Evolutionary conservation across 2,888 invertebrate genomes (phyloP).

Genomic region (Eucera pruinosa): DNA sequence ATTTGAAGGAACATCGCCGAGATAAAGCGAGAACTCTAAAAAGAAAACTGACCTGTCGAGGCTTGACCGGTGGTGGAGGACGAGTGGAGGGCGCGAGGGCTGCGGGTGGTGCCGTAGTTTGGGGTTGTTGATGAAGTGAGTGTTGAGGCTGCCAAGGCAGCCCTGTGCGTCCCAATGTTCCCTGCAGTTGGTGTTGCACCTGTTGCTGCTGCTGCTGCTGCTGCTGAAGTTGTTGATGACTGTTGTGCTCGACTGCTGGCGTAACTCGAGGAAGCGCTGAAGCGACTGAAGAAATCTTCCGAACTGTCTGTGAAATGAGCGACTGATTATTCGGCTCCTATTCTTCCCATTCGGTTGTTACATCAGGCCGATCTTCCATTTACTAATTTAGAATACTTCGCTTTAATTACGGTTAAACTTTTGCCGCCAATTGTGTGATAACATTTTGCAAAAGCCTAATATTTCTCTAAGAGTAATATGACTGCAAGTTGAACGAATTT

Average conservation of each 20-base stretch:
- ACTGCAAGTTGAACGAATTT: too few species aligned
- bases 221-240: constrained; percentile 74
- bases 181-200: constrained; percentile 71
- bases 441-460: too few species aligned
- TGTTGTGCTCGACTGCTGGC: constrained; percentile 81
- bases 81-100: constrained; percentile 79
- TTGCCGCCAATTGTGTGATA: too few species aligned
- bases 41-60: constrained; percentile 80
- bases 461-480: too few species aligned
- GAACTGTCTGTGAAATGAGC: constrained; percentile 87
- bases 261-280: constrained; percentile 84
- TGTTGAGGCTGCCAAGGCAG: constrained; percentile 84
- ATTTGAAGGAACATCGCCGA: constrained; percentile 13
- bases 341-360: constrained; percentile 4
- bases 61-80: constrained; percentile 82
- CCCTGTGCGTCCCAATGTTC: constrained; percentile 81
- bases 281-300: constrained; percentile 85
- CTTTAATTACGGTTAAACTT: too few species aligned
- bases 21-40: constrained; percentile 1
- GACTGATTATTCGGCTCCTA: constrained; percentile 83
- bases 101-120: constrained; percentile 78
- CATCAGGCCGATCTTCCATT: not conserved
- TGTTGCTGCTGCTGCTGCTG: constrained; percentile 78
- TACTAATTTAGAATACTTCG: not conserved
- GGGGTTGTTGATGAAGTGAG: constrained; percentile 83